Evolutionary conservation across 92 coral and sea anemone genomes (phyloP).

Genomic region (Paramuricea clavata): DNA sequence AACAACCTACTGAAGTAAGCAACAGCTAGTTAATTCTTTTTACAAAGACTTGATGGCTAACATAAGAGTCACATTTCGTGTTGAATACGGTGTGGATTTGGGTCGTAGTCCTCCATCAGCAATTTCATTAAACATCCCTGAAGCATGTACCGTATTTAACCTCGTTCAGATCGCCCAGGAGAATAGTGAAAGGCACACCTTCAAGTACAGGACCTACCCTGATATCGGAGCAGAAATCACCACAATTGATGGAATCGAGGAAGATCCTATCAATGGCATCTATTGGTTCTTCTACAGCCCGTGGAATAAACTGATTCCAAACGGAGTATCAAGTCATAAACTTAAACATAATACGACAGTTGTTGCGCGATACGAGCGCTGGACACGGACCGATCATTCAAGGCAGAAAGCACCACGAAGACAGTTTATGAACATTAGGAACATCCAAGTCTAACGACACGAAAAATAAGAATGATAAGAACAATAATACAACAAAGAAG

Average conservation of each 20-base stretch:
- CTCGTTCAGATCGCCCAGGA: slow-evolving; percentile 45
- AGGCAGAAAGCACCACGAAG: slow-evolving; percentile 48
- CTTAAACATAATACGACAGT: slow-evolving; percentile 44
- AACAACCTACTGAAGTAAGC: not conserved
- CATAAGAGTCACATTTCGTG: slow-evolving; percentile 49
- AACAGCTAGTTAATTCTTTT: not conserved
- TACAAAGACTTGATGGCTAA: slow-evolving; percentile 13
- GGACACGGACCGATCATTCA: slow-evolving; percentile 50
- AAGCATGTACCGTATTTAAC: slow-evolving; percentile 39
- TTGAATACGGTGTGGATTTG: slow-evolving; percentile 45
- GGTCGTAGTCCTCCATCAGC: slow-evolving; percentile 36
- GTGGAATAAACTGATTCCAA: slow-evolving; percentile 48
- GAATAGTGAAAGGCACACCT: slow-evolving; percentile 35
- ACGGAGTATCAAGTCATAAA: slow-evolving; percentile 45
- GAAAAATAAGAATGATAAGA: not conserved
- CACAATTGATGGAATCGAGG: slow-evolving; percentile 38
- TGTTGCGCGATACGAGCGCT: slow-evolving; percentile 41
- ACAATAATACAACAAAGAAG: slow-evolving; percentile 3
- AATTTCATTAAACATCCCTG: slow-evolving; percentile 26
- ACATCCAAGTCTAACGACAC: slow-evolving; percentile 6
- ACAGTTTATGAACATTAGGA: slow-evolving; percentile 28
- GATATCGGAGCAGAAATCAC: slow-evolving; percentile 48
- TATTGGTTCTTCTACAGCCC: slow-evolving; percentile 55
- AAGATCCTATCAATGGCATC: slow-evolving; percentile 38
- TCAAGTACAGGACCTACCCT: slow-evolving; percentile 48